These are phyloP conservation scores for Macrophya annulata DNA, from an alignment of 2,888 invertebrate genomes.

Conservation along the genomic window DNA sequence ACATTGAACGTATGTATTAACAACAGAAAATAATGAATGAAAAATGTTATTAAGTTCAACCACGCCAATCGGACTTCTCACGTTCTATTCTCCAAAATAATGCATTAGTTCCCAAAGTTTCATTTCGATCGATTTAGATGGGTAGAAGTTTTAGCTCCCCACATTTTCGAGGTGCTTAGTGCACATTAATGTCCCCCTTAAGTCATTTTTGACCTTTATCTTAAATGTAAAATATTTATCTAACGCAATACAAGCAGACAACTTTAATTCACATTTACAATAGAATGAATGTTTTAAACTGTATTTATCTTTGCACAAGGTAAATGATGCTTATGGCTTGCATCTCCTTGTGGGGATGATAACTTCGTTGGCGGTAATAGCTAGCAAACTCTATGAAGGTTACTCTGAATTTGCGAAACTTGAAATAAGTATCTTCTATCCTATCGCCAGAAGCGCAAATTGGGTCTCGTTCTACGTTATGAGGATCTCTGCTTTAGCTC, in stretches of 20 bases:
- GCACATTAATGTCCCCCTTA: no score
- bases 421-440: background rate
- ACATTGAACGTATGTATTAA: no score
- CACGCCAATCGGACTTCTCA: no score
- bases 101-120: no score
- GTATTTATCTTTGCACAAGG: background rate
- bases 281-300: background rate
- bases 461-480: background rate
- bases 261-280: background rate
- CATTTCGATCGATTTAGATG: no score
- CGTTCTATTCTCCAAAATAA: no score
- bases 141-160: no score
- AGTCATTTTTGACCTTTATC: background rate
- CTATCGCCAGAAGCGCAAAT: no score
- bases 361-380: background rate
- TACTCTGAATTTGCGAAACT: fast-evolving
- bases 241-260: background rate
- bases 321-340: background rate
- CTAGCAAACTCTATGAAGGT: background rate
- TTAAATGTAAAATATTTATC: background rate
- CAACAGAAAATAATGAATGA: no score
- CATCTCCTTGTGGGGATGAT: constrained; percentile 7
- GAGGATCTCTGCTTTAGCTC: background rate
- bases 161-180: no score
- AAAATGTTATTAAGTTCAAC: no score